Evolutionary conservation across 2,888 invertebrate species (phyloP).

Genomic region (Neoitamus cyanurus): DNA sequence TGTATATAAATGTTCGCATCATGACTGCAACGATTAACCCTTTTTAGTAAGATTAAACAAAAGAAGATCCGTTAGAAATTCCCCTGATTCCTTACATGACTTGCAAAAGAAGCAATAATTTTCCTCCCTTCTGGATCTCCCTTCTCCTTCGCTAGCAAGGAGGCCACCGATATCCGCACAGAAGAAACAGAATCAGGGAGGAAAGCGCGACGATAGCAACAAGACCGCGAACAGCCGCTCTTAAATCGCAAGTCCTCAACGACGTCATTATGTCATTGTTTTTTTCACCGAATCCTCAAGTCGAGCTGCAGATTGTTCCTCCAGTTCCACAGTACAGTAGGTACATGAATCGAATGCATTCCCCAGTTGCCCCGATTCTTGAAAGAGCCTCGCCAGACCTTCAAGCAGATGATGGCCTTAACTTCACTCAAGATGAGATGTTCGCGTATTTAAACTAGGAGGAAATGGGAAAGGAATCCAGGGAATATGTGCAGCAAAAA

Average conservation of each 20-base stretch:
- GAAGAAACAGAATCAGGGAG: constrained; percentile 52
- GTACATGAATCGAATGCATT: constrained; percentile 38
- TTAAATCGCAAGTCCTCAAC: constrained; percentile 48
- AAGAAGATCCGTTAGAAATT: constrained; percentile 8
- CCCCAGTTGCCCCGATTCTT: constrained; percentile 43
- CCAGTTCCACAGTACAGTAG: neutral
- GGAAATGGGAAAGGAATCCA: constrained; percentile 48
- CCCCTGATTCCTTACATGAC: neutral
- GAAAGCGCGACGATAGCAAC: constrained; percentile 31
- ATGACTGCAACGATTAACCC: no score
- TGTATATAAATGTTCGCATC: no score
- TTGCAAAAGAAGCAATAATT: constrained; percentile 50
- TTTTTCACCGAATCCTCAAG: constrained; percentile 35
- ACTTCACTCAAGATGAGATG: constrained; percentile 18
- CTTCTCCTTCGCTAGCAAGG: constrained; percentile 42
- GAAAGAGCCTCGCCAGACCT: constrained; percentile 30
- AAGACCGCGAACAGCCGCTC: constrained; percentile 9
- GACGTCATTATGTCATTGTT: constrained; percentile 53
- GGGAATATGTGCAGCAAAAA: constrained; percentile 48
- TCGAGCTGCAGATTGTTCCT: constrained; percentile 41
- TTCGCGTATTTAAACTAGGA: constrained; percentile 44
- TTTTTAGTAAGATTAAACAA: constrained; percentile 3
- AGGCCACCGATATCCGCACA: constrained; percentile 46
- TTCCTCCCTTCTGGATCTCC: constrained; percentile 38
- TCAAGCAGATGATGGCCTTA: constrained; percentile 45